A percentile compares a stretch with the other conserved stretches of the same genome.
Conservation (phyloP, 2,888 invertebrate species). For the Thera obeliscata region DNA sequence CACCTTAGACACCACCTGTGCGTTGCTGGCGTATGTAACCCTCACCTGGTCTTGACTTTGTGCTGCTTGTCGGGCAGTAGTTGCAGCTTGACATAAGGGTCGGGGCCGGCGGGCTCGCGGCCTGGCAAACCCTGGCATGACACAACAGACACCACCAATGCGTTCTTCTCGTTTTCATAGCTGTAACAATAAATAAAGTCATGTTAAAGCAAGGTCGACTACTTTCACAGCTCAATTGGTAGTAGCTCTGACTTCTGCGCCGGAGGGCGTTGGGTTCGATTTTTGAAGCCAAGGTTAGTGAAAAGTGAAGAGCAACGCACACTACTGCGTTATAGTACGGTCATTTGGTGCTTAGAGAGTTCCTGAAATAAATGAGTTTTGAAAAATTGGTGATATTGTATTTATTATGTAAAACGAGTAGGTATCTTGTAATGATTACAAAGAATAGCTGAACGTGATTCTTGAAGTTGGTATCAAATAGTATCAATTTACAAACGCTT, state of each 20-base stretch:
- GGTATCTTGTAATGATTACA: too few species aligned
- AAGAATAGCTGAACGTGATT: neutral
- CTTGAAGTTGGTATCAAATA: neutral
- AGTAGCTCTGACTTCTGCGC: too few species aligned
- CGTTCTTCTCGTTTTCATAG: slow-evolving; percentile 95
- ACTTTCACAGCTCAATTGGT: too few species aligned
- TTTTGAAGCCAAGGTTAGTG: too few species aligned
- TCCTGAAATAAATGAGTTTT: too few species aligned
- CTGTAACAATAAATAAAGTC: slow-evolving; percentile 65
- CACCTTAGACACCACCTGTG: neutral
- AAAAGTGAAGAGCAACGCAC: too few species aligned
- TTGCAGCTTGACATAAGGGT: slow-evolving; percentile 99
- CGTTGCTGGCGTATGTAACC: neutral
- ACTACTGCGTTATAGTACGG: too few species aligned
- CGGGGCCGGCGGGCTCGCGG: slow-evolving; percentile 92
- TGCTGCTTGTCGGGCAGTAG: slow-evolving; percentile 98
- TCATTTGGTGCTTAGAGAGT: too few species aligned
- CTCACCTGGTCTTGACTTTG: slow-evolving; percentile 94
- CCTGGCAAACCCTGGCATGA: slow-evolving; percentile 95
- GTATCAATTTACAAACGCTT: neutral
- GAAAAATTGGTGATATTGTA: too few species aligned
- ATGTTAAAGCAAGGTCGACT: neutral
- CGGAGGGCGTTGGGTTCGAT: too few species aligned
- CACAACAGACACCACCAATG: slow-evolving; percentile 95
- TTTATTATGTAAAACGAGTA: too few species aligned